phyloP scores from a whole-genome alignment of 2,797 vertebrate species.

The Balearica regulorum region DNA sequence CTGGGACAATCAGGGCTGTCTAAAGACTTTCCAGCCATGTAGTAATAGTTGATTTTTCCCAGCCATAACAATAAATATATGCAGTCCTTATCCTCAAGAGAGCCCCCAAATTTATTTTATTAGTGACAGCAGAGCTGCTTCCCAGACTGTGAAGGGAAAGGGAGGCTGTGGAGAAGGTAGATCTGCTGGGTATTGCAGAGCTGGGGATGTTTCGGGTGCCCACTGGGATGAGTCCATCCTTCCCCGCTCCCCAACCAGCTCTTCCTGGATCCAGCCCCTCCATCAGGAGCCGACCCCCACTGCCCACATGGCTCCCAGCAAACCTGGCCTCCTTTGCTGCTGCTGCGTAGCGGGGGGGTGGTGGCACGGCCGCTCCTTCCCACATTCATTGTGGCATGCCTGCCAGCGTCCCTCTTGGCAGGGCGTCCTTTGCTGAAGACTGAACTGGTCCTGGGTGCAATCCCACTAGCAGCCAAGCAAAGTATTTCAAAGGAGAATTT shows the following conservation, averaged over 20 bases:
- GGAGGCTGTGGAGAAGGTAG: neutral
- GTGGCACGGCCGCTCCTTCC: neutral
- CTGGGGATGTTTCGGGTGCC: neutral
- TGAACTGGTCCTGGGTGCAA: neutral
- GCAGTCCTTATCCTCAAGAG: neutral
- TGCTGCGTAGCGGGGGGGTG: rapidly evolving
- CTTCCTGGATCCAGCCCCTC: neutral
- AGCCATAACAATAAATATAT: neutral
- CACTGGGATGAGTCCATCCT: neutral
- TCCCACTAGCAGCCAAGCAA: neutral
- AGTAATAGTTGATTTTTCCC: neutral
- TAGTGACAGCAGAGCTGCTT: neutral
- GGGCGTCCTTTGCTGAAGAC: neutral
- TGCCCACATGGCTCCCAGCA: neutral
- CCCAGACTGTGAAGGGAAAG: neutral
- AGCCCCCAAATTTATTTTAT: neutral
- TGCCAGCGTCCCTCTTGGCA: neutral
- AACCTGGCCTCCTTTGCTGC: neutral
- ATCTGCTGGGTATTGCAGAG: neutral
- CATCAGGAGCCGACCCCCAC: neutral
- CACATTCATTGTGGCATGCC: rapidly evolving
- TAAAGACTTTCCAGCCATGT: neutral
- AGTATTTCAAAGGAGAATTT: neutral
- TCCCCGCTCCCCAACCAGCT: neutral
- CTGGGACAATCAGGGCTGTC: neutral